Evolutionary conservation across 2,888 invertebrate genomes (phyloP).

Genomic region (Papilio protenor): DNA sequence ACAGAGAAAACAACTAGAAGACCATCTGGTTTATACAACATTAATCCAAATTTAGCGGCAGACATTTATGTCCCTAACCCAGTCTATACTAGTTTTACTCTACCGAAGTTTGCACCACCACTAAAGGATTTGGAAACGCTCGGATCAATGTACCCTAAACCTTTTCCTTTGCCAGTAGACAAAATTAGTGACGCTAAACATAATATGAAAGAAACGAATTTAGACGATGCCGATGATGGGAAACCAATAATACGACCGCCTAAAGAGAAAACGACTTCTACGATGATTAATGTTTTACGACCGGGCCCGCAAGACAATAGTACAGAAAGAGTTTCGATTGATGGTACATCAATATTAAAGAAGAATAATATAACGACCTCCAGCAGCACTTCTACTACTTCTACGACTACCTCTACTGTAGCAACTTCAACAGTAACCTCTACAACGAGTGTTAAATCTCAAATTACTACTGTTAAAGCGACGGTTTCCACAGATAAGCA

Average conservation of each 20-base stretch:
- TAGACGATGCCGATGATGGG: constrained; percentile 67
- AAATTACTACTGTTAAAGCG: constrained; percentile 44
- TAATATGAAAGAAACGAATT: constrained; percentile 56
- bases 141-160: constrained; percentile 85
- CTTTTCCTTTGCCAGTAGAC: constrained; percentile 88
- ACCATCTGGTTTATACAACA: constrained; percentile 64
- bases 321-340: constrained; percentile 73
- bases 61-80: constrained; percentile 77
- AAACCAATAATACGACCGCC: constrained; percentile 77
- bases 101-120: constrained; percentile 86
- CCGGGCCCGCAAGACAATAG: constrained; percentile 68
- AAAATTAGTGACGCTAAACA: constrained; percentile 83
- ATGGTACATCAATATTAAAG: constrained; percentile 78
- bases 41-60: constrained; percentile 67
- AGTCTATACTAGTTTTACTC: constrained; percentile 87
- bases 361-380: constrained; percentile 58
- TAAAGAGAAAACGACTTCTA: constrained; percentile 79
- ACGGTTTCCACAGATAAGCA: constrained; percentile 45
- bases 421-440: constrained; percentile 32
- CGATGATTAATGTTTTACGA: constrained; percentile 71
- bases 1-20: constrained; percentile 65
- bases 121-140: constrained; percentile 85
- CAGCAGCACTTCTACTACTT: constrained; percentile 50
- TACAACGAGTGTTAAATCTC: constrained; percentile 44
- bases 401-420: constrained; percentile 44